These are phyloP conservation scores for Geococcyx californianus DNA, from an alignment of 2,113 vertebrate species.

Conservation along the genomic window DNA sequence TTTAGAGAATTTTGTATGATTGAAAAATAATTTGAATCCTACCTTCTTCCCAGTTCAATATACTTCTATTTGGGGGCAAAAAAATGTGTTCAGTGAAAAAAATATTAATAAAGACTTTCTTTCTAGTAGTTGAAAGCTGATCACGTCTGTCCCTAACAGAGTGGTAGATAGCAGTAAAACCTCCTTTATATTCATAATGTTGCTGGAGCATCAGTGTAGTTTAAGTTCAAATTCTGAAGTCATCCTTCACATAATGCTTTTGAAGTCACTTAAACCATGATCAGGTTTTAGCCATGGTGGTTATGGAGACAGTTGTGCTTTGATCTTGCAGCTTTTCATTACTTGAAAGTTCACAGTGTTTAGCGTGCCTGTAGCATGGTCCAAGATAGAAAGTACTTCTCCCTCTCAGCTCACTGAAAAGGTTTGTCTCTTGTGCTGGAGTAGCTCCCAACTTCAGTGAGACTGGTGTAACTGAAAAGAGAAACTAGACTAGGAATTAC, in stretches of 20 bases:
- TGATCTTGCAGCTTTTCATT: slow-evolving; percentile 30
- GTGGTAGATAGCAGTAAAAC: not conserved
- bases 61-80: not conserved
- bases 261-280: not conserved
- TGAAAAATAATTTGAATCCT: not conserved
- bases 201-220: not conserved
- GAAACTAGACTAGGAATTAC: not conserved
- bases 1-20: not conserved
- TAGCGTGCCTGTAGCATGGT: not conserved
- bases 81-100: not conserved
- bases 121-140: not conserved
- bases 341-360: slow-evolving; percentile 10
- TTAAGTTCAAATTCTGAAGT: slow-evolving; percentile 26
- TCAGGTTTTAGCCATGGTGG: not conserved
- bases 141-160: not conserved
- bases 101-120: not conserved
- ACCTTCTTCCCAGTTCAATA: rapidly evolving
- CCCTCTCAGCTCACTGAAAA: not conserved
- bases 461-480: not conserved
- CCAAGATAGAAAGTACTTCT: not conserved
- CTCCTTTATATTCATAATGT: not conserved
- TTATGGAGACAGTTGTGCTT: slow-evolving; percentile 5
- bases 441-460: not conserved
- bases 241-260: slow-evolving; percentile 1
- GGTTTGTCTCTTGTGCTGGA: not conserved